Percentiles rank a stretch among this genome's conserved stretches.
These are phyloP conservation scores for Balearica regulorum DNA, from an alignment of 2,797 vertebrate genomes.

Conservation along the genomic window DNA sequence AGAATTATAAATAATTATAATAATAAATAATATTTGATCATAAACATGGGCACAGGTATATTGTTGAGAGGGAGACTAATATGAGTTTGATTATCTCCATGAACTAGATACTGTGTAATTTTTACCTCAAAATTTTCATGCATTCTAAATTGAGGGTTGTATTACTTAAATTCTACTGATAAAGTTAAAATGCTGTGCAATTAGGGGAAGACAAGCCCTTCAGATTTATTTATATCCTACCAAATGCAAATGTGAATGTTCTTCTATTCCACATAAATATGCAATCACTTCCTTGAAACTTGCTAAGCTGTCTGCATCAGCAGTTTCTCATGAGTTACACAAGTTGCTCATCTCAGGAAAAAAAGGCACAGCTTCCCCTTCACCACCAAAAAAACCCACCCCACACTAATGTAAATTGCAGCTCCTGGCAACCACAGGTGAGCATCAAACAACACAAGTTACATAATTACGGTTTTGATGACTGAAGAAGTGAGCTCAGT, in stretches of 20 bases:
- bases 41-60: neutral
- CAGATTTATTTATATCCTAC: conserved; percentile 37
- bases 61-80: neutral
- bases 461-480: neutral
- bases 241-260: conserved; percentile 27
- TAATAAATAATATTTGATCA: neutral
- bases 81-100: neutral
- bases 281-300: conserved; percentile 17
- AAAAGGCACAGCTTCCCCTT: neutral
- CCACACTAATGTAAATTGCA: neutral
- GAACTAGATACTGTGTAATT: neutral
- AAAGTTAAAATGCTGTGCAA: conserved; percentile 3
- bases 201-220: conserved; percentile 6
- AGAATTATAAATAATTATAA: neutral
- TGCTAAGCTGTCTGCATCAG: conserved; percentile 37
- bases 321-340: conserved; percentile 30
- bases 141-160: neutral
- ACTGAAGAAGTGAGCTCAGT: neutral
- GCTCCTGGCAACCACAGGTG: neutral
- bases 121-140: neutral
- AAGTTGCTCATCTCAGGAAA: neutral
- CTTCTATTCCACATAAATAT: conserved; percentile 41
- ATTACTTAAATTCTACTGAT: neutral
- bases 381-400: neutral
- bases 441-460: neutral